Percentiles rank a stretch among this genome's conserved stretches.
phyloP scores from a whole-genome alignment of 1,140 invertebrate genomes.

The Drepana arcuata region DNA sequence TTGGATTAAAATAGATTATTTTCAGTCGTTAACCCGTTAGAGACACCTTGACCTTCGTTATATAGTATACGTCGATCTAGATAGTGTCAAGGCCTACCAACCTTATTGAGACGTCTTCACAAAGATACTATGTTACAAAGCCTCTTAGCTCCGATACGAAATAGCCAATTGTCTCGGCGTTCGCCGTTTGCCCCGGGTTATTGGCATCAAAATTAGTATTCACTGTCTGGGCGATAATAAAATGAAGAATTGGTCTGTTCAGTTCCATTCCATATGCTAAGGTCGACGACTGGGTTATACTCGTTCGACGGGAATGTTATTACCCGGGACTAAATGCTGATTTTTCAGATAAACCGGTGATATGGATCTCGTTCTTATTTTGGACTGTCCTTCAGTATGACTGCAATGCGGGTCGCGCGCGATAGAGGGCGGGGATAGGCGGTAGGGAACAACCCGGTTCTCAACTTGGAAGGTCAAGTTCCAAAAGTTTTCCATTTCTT shows the following conservation, averaged over 20 bases:
- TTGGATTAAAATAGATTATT: too few relatives aligned
- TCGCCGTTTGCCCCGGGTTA: conserved; percentile 5
- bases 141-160: conserved; percentile 15
- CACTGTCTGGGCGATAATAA: conserved; percentile 8
- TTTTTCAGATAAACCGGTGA: too few relatives aligned
- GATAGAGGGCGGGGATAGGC: conserved; percentile 13
- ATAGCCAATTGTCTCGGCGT: conserved; percentile 30
- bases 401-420: conserved; percentile 53
- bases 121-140: conserved; percentile 19
- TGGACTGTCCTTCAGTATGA: conserved; percentile 39
- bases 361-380: conserved; percentile 24
- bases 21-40: conserved; percentile 36
- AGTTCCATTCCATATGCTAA: conserved; percentile 7
- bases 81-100: conserved; percentile 33
- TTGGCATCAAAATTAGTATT: conserved; percentile 22
- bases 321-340: too few relatives aligned
- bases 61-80: conserved; percentile 16
- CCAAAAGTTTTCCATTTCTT: conserved; percentile 37
- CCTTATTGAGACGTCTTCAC: conserved; percentile 29
- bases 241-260: conserved; percentile 10
- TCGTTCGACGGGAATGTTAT: conserved; percentile 1
- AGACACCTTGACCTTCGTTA: conserved; percentile 39
- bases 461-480: conserved; percentile 58
- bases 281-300: conserved; percentile 12
- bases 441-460: conserved; percentile 23